Conservation (phyloP, 2,888 invertebrate genomes). For the Blera fallax region DNA sequence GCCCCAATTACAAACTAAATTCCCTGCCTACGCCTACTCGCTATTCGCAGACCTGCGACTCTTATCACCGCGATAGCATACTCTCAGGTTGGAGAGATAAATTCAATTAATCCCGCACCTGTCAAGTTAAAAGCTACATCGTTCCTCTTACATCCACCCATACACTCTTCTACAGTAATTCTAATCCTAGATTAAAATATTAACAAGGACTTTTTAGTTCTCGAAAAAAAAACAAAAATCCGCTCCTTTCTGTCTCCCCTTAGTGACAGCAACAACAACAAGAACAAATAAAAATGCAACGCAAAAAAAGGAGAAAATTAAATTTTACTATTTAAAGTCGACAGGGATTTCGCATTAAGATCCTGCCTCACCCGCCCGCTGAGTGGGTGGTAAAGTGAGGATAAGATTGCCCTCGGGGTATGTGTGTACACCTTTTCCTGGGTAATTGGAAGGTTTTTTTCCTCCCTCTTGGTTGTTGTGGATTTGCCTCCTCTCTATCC, state of each 20-base stretch:
- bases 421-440: conserved; percentile 6
- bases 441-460: conserved; percentile 28
- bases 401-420: conserved; percentile 16
- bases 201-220: conserved; percentile 64
- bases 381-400: conserved; percentile 13
- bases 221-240: too few species aligned
- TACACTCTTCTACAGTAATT: conserved; percentile 16
- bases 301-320: conserved; percentile 33
- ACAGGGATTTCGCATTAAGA: conserved; percentile 62
- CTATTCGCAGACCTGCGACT: neutral
- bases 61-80: conserved; percentile 33
- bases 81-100: conserved; percentile 58
- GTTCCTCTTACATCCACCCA: neutral
- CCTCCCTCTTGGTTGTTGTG: neutral
- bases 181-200: conserved; percentile 68
- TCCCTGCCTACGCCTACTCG: neutral
- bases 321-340: conserved; percentile 65
- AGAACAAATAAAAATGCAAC: neutral
- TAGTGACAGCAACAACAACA: neutral
- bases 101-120: conserved; percentile 70
- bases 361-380: neutral
- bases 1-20: conserved; percentile 53
- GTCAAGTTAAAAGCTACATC: conserved; percentile 60
- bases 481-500: neutral
- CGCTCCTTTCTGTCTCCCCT: neutral